Conservation (phyloP, 1,140 invertebrate genomes). For the Hormaphis cornu region DNA sequence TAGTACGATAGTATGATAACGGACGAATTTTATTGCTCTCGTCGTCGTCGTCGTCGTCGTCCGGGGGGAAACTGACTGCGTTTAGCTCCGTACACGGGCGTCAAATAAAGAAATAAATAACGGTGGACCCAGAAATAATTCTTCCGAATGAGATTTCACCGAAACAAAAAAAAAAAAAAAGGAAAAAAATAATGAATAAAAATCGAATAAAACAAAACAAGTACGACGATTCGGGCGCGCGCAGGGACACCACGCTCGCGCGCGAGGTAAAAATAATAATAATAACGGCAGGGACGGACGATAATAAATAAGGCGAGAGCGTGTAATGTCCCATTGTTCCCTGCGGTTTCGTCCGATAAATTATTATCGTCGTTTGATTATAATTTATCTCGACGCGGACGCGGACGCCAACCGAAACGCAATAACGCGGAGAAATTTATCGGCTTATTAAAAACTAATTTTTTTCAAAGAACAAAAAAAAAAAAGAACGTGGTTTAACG, state of each 20-base stretch:
- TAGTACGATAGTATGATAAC: not conserved
- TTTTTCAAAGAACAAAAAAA: no score
- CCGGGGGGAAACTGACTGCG: no score
- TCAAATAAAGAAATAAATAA: constrained; percentile 13
- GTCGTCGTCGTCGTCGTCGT: no score
- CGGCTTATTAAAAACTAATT: constrained; percentile 29
- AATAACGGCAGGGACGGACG: constrained; percentile 25
- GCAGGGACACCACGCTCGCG: not conserved
- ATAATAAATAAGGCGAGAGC: constrained; percentile 21
- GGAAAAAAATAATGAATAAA: not conserved
- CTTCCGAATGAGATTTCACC: constrained; percentile 12
- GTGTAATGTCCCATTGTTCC: constrained; percentile 32
- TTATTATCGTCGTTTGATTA: constrained; percentile 19
- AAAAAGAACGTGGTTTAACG: no score
- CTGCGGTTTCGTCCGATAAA: constrained; percentile 31
- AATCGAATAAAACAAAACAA: not conserved
- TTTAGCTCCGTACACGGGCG: not conserved
- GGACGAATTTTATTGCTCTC: not conserved
- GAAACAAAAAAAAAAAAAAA: constrained; percentile 1
- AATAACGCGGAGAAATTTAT: constrained; percentile 26
- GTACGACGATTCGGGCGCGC: no score
- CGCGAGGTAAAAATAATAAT: not conserved
- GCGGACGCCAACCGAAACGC: not conserved
- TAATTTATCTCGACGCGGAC: constrained; percentile 22
- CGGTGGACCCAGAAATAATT: not conserved